Percentiles rank a stretch among this genome's conserved stretches.
These are phyloP conservation scores for Ochropleura leucogaster DNA, from an alignment of 2,888 invertebrate genomes.

Conservation along the genomic window DNA sequence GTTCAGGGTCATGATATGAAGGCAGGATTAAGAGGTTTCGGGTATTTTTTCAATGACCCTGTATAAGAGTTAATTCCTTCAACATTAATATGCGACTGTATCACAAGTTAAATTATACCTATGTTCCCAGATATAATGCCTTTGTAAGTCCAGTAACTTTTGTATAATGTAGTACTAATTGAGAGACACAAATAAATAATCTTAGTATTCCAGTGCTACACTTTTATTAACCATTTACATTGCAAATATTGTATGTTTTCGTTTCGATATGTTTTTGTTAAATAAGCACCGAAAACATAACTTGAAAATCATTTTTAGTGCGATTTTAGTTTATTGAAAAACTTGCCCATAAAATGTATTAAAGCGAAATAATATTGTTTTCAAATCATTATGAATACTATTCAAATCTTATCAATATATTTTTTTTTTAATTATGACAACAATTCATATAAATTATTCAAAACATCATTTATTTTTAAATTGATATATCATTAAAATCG, in stretches of 20 bases:
- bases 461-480: conserved; percentile 38
- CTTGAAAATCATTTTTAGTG: background rate
- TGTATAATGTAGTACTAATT: conserved; percentile 45
- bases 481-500: conserved; percentile 16
- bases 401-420: conserved; percentile 29
- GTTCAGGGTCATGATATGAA: no score
- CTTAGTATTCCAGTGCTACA: conserved; percentile 35
- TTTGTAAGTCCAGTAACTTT: conserved; percentile 43
- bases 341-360: background rate
- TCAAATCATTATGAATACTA: conserved; percentile 26
- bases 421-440: conserved; percentile 42
- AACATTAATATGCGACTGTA: conserved; percentile 20
- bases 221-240: conserved; percentile 15
- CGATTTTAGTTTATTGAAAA: background rate
- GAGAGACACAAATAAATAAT: conserved; percentile 57
- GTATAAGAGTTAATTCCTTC: conserved; percentile 54
- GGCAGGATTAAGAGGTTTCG: no score
- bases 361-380: conserved; percentile 27
- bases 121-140: conserved; percentile 58
- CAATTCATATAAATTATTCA: conserved; percentile 31
- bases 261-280: background rate
- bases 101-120: conserved; percentile 20
- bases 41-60: no score
- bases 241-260: conserved; percentile 14
- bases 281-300: background rate